Evolutionary conservation across 2,113 vertebrate species (phyloP).

Genomic region (Indicator indicator): DNA sequence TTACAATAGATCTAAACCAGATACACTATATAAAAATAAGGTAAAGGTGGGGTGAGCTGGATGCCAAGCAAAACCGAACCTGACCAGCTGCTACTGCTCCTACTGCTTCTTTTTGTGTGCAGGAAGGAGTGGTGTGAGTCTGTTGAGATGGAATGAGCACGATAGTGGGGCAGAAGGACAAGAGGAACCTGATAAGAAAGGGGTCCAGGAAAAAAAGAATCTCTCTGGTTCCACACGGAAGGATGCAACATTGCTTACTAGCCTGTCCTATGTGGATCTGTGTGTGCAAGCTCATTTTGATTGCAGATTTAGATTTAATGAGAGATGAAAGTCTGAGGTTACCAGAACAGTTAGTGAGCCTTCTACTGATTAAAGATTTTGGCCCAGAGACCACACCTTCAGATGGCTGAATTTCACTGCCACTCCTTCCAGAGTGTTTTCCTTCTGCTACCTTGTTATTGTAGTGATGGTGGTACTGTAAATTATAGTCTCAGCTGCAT

Average conservation of each 20-base stretch:
- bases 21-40: not conserved
- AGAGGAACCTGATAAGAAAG: not conserved
- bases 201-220: not conserved
- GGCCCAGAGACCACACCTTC: slow-evolving; percentile 59
- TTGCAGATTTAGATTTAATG: slow-evolving; percentile 20
- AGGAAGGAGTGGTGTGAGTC: not conserved
- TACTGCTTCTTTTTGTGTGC: not conserved
- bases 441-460: slow-evolving; percentile 66
- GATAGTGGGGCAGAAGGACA: not conserved
- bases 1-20: not conserved
- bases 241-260: not conserved
- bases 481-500: slow-evolving; percentile 71
- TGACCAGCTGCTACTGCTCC: not conserved
- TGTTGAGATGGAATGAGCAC: not conserved
- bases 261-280: not conserved
- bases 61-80: not conserved
- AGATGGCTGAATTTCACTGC: slow-evolving; percentile 53
- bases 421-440: slow-evolving; percentile 55
- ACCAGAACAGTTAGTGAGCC: slow-evolving; percentile 38
- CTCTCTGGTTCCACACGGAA: not conserved
- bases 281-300: not conserved
- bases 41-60: not conserved
- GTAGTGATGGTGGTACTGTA: slow-evolving; percentile 66
- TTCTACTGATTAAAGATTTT: slow-evolving; percentile 21
- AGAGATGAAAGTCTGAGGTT: slow-evolving; percentile 45